Evolutionary conservation across 92 coral and sea anemone species (phyloP).

Genomic region (Bergia sp.): DNA sequence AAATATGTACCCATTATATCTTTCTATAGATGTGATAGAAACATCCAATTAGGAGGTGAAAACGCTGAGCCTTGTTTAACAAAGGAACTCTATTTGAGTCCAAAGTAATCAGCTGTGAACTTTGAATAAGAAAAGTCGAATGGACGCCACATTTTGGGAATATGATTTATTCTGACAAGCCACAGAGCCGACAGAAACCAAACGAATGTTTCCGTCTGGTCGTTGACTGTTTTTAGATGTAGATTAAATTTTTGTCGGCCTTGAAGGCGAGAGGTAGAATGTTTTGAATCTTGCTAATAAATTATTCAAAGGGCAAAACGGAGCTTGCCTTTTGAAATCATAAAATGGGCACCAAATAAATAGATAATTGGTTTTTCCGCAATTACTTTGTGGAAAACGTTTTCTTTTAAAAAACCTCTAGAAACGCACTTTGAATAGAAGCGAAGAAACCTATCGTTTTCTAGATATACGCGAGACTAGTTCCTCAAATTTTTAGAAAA

Average conservation of each 20-base stretch:
- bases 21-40: conserved; percentile 30
- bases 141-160: not conserved
- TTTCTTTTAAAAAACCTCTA: conserved; percentile 8
- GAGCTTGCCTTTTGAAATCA: conserved; percentile 46
- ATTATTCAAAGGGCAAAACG: conserved; percentile 41
- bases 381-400: not conserved
- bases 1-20: conserved; percentile 14
- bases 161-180: not conserved
- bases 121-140: conserved; percentile 20
- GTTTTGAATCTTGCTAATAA: conserved; percentile 33
- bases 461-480: not conserved
- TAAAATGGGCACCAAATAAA: conserved; percentile 34
- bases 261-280: not conserved
- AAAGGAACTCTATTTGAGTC: conserved; percentile 37
- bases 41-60: conserved; percentile 36
- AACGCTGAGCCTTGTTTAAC: conserved; percentile 39
- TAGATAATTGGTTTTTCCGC: conserved; percentile 21
- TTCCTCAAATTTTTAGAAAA: not conserved
- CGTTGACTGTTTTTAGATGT: not conserved
- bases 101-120: conserved; percentile 37
- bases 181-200: not conserved
- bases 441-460: not conserved
- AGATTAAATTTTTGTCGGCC: not conserved
- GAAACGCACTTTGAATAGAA: not conserved
- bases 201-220: conserved; percentile 22